Evolutionary conservation across 2,888 invertebrate genomes (phyloP).

Genomic region (Hydriomena furcata): DNA sequence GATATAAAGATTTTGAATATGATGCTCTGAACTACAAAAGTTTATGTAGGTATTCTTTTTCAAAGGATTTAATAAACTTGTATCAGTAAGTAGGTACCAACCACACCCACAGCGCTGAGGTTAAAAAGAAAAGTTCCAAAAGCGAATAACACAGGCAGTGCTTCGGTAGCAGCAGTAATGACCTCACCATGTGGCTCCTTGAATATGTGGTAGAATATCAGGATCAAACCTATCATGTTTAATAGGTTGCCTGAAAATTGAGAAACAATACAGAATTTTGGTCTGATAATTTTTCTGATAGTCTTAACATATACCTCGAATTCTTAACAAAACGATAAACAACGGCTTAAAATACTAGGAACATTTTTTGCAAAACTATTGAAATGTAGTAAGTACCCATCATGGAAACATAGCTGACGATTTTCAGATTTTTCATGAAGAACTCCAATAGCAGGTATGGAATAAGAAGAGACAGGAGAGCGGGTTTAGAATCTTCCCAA

Average conservation of each 20-base stretch:
- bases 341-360: no score
- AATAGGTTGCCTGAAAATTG: constrained; percentile 47
- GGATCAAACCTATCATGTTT: constrained; percentile 45
- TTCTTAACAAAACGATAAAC: no score
- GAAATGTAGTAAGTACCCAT: constrained; percentile 43
- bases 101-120: constrained; percentile 55
- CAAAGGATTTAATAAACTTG: no score
- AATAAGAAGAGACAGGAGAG: constrained; percentile 44
- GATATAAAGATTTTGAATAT: no score
- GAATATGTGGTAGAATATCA: constrained; percentile 49
- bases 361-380: neutral
- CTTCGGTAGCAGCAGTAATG: constrained; percentile 28
- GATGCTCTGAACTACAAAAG: no score
- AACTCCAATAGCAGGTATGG: constrained; percentile 55
- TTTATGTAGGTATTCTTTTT: no score
- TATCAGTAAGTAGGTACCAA: no score
- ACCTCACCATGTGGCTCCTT: constrained; percentile 41
- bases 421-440: constrained; percentile 54
- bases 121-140: constrained; percentile 56
- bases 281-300: no score
- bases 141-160: constrained; percentile 44
- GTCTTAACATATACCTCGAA: no score
- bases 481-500: constrained; percentile 43
- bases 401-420: constrained; percentile 58
- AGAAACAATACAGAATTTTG: no score